Evolutionary conservation across 2,888 invertebrate species (phyloP).

Genomic region (Hydrotaea diabolus): DNA sequence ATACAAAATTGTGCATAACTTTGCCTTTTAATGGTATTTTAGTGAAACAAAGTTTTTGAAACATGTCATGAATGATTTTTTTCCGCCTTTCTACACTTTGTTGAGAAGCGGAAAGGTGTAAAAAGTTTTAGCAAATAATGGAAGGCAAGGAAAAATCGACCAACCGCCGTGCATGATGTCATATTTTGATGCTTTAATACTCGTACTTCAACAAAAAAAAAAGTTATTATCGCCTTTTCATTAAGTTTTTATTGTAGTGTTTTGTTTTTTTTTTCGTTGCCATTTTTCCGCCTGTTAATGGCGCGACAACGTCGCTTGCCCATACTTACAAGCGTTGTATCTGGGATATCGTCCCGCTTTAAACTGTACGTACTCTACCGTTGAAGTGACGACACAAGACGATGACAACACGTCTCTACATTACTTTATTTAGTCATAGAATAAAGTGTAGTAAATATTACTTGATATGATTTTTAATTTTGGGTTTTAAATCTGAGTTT

Average conservation of each 20-base stretch:
- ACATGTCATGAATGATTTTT: constrained; percentile 11
- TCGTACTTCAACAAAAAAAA: not conserved
- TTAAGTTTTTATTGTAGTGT: not conserved
- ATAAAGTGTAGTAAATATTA: not conserved
- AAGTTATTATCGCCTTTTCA: constrained; percentile 3
- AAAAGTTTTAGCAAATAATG: not conserved
- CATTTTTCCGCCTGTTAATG: constrained; percentile 1
- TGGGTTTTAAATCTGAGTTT: not conserved
- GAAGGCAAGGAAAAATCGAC: no score
- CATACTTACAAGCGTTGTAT: not conserved
- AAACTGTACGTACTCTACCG: no score
- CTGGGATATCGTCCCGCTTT: not conserved
- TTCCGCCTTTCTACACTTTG: not conserved
- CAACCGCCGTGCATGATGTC: not conserved
- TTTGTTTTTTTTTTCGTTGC: constrained; percentile 5
- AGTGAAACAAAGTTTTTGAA: not conserved
- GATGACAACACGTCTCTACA: not conserved
- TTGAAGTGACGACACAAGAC: not conserved
- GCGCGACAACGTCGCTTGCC: not conserved
- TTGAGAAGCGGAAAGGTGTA: constrained; percentile 11
- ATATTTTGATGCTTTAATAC: not conserved
- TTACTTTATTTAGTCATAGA: constrained; percentile 7
- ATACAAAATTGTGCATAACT: no score
- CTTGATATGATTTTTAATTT: not conserved
- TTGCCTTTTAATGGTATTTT: not conserved